phyloP scores from a whole-genome alignment of 2,888 invertebrate species.

The Scaptomyza polygonia region DNA sequence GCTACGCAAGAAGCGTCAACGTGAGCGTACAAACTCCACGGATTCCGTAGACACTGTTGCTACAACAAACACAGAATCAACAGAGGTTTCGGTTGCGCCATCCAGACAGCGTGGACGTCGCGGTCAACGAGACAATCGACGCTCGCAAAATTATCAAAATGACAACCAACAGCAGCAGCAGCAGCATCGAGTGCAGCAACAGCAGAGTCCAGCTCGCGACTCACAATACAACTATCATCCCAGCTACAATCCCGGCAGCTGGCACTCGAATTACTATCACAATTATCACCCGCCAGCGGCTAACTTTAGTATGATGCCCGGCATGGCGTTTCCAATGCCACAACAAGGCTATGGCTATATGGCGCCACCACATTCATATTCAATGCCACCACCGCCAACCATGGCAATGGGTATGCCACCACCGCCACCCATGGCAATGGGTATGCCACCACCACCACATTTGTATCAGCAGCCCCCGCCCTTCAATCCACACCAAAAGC shows the following conservation, averaged over 20 bases:
- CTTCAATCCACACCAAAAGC: slow-evolving; percentile 36
- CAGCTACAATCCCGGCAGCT: slow-evolving; percentile 77
- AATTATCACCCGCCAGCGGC: slow-evolving; percentile 59
- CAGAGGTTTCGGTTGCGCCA: slow-evolving; percentile 25
- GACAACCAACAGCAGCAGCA: slow-evolving; percentile 26
- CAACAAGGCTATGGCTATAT: slow-evolving; percentile 59
- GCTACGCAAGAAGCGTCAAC: slow-evolving; percentile 77
- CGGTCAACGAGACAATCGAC: slow-evolving; percentile 42
- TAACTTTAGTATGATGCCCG: slow-evolving; percentile 65
- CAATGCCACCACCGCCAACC: slow-evolving; percentile 42
- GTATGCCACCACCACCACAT: slow-evolving; percentile 29
- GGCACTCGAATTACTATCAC: slow-evolving; percentile 82
- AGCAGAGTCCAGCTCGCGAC: slow-evolving; percentile 36
- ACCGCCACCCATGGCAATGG: slow-evolving; percentile 24
- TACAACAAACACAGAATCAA: slow-evolving; percentile 32
- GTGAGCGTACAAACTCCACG: slow-evolving; percentile 61
- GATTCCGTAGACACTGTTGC: slow-evolving; percentile 55
- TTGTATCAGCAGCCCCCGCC: slow-evolving; percentile 37
- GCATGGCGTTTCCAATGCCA: slow-evolving; percentile 56
- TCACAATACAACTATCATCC: slow-evolving; percentile 66
- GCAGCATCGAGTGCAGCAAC: slow-evolving; percentile 13
- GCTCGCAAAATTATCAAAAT: slow-evolving; percentile 21
- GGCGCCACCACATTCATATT: slow-evolving; percentile 42
- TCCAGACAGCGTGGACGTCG: slow-evolving; percentile 55
- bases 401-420: slow-evolving; percentile 27